phyloP scores from a whole-genome alignment of 2,797 vertebrate species.

The Danio albolineatus region DNA sequence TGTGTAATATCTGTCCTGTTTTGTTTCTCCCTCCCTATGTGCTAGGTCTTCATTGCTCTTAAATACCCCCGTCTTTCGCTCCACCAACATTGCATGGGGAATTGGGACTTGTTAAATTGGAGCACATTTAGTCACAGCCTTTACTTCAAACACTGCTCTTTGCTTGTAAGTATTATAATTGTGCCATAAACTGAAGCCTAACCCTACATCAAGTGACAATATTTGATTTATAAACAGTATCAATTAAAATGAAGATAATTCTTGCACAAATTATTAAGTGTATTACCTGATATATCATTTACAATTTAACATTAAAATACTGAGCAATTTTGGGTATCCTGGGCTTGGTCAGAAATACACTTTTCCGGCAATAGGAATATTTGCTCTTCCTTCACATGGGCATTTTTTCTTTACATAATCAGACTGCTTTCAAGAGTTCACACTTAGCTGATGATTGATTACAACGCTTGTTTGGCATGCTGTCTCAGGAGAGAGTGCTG shows the following conservation, averaged over 20 bases:
- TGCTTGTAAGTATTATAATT: not conserved
- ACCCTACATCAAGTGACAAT: not conserved
- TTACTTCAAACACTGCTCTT: not conserved
- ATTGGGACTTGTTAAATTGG: conserved; percentile 16
- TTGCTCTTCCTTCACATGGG: no score
- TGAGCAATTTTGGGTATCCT: no score
- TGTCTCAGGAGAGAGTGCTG: no score
- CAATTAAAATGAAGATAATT: no score
- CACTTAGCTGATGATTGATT: no score
- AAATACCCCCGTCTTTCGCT: conserved; percentile 1
- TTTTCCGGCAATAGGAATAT: no score
- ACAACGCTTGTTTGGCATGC: no score
- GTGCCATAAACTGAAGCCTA: no score
- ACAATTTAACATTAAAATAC: not conserved
- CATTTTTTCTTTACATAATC: no score
- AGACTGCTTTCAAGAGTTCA: no score
- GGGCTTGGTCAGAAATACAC: no score
- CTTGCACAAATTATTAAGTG: no score
- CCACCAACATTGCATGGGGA: not conserved
- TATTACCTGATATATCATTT: not conserved
- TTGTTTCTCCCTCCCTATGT: not conserved
- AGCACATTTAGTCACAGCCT: not conserved
- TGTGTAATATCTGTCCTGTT: not conserved
- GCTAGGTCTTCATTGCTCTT: conserved; percentile 12
- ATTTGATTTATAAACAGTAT: not conserved